Evolutionary conservation across 2,888 invertebrate genomes (phyloP).

Genomic region (Tortrix viridana): DNA sequence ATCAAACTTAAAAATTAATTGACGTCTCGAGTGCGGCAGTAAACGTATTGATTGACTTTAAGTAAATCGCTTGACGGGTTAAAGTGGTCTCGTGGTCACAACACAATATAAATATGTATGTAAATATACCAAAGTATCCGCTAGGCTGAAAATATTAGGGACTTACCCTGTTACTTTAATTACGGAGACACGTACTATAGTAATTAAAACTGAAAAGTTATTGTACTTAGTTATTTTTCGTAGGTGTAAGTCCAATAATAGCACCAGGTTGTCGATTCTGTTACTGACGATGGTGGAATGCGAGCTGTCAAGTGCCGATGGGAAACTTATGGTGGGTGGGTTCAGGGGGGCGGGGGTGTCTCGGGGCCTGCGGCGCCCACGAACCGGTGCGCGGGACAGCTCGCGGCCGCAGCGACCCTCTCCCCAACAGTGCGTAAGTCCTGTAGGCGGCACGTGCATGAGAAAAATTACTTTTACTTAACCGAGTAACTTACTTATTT

Average conservation of each 20-base stretch:
- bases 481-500: no score
- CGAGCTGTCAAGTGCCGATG: slow-evolving; percentile 41
- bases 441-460: neutral
- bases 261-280: slow-evolving; percentile 37
- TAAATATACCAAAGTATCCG: no score
- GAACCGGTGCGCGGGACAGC: slow-evolving; percentile 59
- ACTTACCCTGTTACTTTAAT: slow-evolving; percentile 1
- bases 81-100: no score
- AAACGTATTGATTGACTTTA: no score
- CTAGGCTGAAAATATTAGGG: no score
- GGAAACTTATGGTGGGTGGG: slow-evolving; percentile 51
- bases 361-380: slow-evolving; percentile 55
- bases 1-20: no score
- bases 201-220: neutral
- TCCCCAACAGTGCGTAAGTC: slow-evolving; percentile 27
- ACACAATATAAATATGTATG: no score
- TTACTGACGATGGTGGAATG: slow-evolving; percentile 50
- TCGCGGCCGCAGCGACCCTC: slow-evolving; percentile 46
- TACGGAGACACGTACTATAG: neutral
- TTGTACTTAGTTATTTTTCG: neutral
- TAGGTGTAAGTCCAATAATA: neutral
- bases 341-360: slow-evolving; percentile 48
- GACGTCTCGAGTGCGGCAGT: no score
- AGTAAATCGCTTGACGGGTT: no score
- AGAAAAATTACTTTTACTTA: no score